Conservation (phyloP, 2,113 vertebrate genomes). For the Chloroceryle aenea region DNA sequence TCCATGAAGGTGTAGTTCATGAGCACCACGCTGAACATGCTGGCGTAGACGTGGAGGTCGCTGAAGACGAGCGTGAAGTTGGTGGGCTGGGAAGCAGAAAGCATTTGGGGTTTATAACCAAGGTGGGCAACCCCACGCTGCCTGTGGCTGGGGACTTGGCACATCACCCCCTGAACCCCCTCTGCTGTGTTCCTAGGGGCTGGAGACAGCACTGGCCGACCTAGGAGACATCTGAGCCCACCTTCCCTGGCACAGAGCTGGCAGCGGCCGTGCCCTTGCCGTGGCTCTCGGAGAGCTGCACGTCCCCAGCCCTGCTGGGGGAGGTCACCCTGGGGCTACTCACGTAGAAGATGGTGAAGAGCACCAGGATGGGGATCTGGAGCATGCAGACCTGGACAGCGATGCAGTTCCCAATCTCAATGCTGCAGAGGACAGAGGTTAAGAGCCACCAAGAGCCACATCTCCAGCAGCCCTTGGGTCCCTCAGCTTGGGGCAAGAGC, state of each 20-base stretch:
- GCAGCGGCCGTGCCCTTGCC: fast-evolving
- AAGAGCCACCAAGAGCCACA: neutral
- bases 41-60: slow-evolving; percentile 82
- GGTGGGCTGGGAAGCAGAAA: slow-evolving; percentile 69
- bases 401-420: slow-evolving; percentile 90
- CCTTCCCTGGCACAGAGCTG: neutral
- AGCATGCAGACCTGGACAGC: slow-evolving; percentile 93
- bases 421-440: slow-evolving; percentile 66
- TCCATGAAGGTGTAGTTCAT: slow-evolving; percentile 89
- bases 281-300: fast-evolving
- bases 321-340: slow-evolving; percentile 46
- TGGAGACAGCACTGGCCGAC: neutral
- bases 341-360: slow-evolving; percentile 90
- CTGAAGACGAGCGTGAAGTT: slow-evolving; percentile 85
- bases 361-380: slow-evolving; percentile 88
- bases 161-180: neutral
- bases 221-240: neutral
- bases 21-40: slow-evolving; percentile 88
- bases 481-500: neutral
- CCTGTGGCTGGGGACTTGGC: fast-evolving
- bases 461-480: neutral
- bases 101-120: neutral
- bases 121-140: fast-evolving
- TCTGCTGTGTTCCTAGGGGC: neutral
- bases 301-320: fast-evolving